phyloP scores from a whole-genome alignment of 1,140 invertebrate species.

The Lepidurus couesii region DNA sequence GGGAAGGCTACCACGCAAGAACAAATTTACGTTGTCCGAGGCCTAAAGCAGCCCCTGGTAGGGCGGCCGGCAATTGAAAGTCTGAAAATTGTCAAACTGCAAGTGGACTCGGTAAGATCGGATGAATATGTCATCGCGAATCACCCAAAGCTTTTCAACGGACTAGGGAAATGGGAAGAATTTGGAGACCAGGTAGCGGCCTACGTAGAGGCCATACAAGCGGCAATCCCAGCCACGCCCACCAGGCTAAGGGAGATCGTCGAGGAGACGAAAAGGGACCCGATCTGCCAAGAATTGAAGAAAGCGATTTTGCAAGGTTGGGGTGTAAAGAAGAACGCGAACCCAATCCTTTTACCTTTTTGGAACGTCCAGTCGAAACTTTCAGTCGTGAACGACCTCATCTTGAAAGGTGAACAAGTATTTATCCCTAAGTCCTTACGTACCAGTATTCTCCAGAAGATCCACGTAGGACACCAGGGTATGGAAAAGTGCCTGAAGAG shows the following conservation, averaged over 20 bases:
- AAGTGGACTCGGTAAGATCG: neutral
- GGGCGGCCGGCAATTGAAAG: neutral
- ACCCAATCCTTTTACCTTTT: neutral
- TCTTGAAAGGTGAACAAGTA: neutral
- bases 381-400: neutral
- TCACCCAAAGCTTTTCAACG: neutral
- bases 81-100: neutral
- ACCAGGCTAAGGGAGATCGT: too few species aligned
- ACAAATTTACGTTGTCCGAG: neutral
- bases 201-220: too few species aligned
- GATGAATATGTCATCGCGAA: neutral
- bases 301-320: too few species aligned
- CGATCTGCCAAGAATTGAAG: too few species aligned
- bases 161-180: neutral
- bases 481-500: neutral
- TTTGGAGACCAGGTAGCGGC: neutral
- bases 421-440: neutral
- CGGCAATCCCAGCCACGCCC: too few species aligned
- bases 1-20: neutral
- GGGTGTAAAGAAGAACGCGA: neutral
- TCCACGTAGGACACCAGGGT: neutral
- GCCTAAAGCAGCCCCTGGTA: neutral
- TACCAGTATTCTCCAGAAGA: neutral
- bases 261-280: too few species aligned
- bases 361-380: neutral